Evolutionary conservation across 2,797 vertebrate genomes (phyloP), one percentile per base, ranked within the genome.

Genomic region (Champsocephalus gunnari): DNA sequence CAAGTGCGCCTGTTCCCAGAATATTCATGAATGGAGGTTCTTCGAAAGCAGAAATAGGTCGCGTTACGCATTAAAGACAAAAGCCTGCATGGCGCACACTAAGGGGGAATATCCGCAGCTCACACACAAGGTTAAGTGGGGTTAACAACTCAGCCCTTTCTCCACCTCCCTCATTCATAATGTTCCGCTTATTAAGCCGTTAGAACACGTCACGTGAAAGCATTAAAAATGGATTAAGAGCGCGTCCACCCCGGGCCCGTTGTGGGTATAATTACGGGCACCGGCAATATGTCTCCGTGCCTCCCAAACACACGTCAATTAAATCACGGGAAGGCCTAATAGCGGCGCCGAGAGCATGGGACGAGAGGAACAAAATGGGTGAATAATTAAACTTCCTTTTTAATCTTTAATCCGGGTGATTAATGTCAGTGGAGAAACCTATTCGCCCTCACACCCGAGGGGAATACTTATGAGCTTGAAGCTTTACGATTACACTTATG

Each of bases 341-440:
- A 84, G 58, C 48, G 2, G 10, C 54, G 14, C 62, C 9, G 56
- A 60, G 41, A 75, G 70, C 28, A 59, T 1, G 24, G 41, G 70
- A 49, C 50, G 60, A 56, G 67, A 73, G 74, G 32, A 8, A 70
- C 72, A 65, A 64, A 68, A 75, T 55, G 43, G 71, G 70, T 91
- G 81, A 92, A 92, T 93, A 88, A 93, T 92, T 92, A 82, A 92
- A 88, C 83, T 75, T 91, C 86, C 82, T 82, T 81, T 83, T 91
- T 63, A 92, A 92, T 93, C 81, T 91, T 92, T 92, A 89, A 92
- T 91, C 88, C 79, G 48, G 47, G 64, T 91, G 90, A 92, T 93
- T 92, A 87, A 91, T 91, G 85, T 89, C 86, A 81, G 80, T 48
- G 66, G 68, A 84, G 79, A 87, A 92, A 85, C 79, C 81, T 84